Conservation (phyloP, 1,140 invertebrate genomes). For the Dinothrombium tinctorium region DNA sequence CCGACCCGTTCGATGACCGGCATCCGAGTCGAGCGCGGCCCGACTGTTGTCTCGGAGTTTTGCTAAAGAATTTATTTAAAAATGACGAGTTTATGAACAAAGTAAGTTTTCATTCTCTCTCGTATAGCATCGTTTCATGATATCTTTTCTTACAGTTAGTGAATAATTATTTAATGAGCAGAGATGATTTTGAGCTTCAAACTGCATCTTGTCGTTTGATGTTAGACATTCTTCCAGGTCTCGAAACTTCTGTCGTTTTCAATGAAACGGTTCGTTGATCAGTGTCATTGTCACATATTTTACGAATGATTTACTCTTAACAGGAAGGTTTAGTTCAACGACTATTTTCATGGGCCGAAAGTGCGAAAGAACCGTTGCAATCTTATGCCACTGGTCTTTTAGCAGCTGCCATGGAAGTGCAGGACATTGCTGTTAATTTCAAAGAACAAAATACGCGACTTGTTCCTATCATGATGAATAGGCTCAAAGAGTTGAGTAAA, state of each 20-base stretch:
- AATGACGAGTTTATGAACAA: conserved; percentile 89
- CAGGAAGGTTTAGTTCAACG: conserved; percentile 57
- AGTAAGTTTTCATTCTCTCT: conserved; percentile 20
- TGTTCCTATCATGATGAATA: conserved; percentile 20
- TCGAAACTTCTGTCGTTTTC: conserved; percentile 83
- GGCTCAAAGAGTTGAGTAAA: conserved; percentile 11
- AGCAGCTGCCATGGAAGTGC: conserved; percentile 85
- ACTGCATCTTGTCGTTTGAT: conserved; percentile 65
- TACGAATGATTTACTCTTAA: conserved; percentile 21
- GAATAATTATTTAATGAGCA: conserved; percentile 46
- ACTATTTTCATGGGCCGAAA: conserved; percentile 67
- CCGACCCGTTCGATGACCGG: conserved; percentile 88
- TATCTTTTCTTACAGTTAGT: conserved; percentile 39
- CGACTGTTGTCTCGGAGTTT: conserved; percentile 61
- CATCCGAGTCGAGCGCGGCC: conserved; percentile 83
- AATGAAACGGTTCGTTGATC: conserved; percentile 30
- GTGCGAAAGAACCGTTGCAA: conserved; percentile 57
- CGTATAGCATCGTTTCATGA: background rate
- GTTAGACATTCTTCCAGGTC: conserved; percentile 67
- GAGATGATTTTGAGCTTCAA: conserved; percentile 35
- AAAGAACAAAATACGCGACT: conserved; percentile 64
- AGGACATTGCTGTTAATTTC: conserved; percentile 69
- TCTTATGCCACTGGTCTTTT: conserved; percentile 81
- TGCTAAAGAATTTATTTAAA: conserved; percentile 73
- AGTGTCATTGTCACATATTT: background rate